phyloP scores from a whole-genome alignment of 2,888 invertebrate species.

The Heterodera filipjevi region DNA sequence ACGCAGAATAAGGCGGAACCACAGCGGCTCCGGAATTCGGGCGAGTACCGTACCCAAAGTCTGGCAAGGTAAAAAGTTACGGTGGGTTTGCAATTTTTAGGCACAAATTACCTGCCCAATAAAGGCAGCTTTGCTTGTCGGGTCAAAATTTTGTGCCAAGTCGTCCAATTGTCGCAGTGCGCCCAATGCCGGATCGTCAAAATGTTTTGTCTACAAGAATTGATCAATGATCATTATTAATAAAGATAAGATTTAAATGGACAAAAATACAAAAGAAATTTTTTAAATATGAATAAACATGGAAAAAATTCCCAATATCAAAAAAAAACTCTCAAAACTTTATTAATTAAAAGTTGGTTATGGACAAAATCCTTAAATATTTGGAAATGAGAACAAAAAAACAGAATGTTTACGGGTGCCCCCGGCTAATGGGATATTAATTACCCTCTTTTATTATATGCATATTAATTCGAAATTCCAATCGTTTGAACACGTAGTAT shows the following conservation, averaged over 20 bases:
- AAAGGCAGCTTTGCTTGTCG: conserved; percentile 84
- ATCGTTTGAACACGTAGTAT: too few species aligned
- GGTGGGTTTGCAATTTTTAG: background rate
- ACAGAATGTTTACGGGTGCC: too few species aligned
- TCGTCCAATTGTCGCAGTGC: conserved; percentile 90
- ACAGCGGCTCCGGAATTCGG: conserved; percentile 59
- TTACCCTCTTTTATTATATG: too few species aligned
- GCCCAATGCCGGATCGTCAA: conserved; percentile 85
- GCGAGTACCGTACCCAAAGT: conserved; percentile 68
- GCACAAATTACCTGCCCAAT: conserved; percentile 68
- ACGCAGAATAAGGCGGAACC: conserved; percentile 61
- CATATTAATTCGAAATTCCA: too few species aligned
- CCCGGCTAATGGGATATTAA: too few species aligned
- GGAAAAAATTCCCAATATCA: too few species aligned
- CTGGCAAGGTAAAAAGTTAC: conserved; percentile 37
- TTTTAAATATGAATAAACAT: too few species aligned
- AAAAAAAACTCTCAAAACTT: conserved; percentile 41
- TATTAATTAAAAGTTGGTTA: background rate
- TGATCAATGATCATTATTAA: too few species aligned
- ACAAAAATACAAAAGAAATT: too few species aligned
- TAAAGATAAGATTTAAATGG: too few species aligned
- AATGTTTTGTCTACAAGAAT: conserved; percentile 67
- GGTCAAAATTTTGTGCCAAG: conserved; percentile 83
- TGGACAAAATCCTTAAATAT: background rate
- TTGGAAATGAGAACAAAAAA: too few species aligned